These are phyloP conservation scores for Rhineura floridana DNA, from an alignment of 2,113 vertebrate genomes.

Conservation along the genomic window DNA sequence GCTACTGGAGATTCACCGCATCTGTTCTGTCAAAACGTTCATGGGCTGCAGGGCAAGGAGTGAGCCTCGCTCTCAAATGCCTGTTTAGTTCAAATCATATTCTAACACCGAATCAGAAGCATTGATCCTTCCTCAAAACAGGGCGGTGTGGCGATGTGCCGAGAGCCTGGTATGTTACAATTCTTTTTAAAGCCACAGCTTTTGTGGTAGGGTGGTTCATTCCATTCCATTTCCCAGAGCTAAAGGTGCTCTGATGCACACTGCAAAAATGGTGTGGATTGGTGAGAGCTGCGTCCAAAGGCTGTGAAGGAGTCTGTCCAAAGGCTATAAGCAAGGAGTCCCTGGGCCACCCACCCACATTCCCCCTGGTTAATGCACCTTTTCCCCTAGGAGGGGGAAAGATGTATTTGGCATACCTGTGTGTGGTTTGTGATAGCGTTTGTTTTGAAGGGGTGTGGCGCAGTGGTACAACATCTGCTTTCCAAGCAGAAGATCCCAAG, in stretches of 20 bases:
- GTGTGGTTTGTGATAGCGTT: too few species aligned
- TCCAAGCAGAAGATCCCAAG: too few species aligned
- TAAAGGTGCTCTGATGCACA: background rate
- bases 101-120: background rate
- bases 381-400: background rate
- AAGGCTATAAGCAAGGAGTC: too few species aligned
- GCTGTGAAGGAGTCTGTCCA: too few species aligned
- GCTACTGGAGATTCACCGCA: slow-evolving; percentile 39
- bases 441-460: too few species aligned
- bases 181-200: background rate
- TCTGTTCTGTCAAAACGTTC: slow-evolving; percentile 28
- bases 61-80: background rate
- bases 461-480: too few species aligned
- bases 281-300: too few species aligned
- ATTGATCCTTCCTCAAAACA: slow-evolving; percentile 12
- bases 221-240: too few species aligned
- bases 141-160: background rate
- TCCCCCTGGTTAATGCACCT: background rate
- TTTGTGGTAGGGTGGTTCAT: background rate
- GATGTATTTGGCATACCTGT: background rate
- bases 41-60: background rate
- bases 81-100: background rate
- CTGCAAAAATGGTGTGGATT: too few species aligned
- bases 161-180: background rate
- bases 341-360: too few species aligned